phyloP scores from a whole-genome alignment of 2,888 invertebrate genomes.

The Eurois occulta region DNA sequence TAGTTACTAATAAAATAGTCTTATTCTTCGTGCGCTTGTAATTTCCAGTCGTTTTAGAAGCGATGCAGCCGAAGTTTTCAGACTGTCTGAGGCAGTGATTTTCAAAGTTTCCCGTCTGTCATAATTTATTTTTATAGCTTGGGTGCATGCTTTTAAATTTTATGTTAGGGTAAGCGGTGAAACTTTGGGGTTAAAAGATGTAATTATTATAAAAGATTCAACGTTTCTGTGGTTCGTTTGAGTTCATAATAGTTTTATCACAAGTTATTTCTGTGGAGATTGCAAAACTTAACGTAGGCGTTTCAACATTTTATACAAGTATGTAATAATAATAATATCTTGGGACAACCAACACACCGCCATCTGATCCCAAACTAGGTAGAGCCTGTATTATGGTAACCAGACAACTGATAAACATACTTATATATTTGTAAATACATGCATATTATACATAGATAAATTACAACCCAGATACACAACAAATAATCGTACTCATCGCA shows the following conservation, averaged over 20 bases:
- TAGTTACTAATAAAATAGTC: conserved; percentile 49
- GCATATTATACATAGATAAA: too few species aligned
- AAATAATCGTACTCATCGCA: too few species aligned
- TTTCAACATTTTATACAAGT: too few species aligned
- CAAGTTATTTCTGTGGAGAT: background rate
- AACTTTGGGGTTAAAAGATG: conserved; percentile 28
- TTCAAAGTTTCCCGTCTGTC: conserved; percentile 46
- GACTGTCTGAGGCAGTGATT: conserved; percentile 53
- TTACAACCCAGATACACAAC: too few species aligned
- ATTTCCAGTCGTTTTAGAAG: conserved; percentile 30
- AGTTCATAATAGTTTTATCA: background rate
- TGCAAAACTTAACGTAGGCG: too few species aligned
- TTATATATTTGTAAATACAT: too few species aligned
- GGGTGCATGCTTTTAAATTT: conserved; percentile 36
- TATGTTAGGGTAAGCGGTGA: conserved; percentile 5
- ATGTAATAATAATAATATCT: too few species aligned
- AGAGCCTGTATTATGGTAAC: too few species aligned
- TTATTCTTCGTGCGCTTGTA: conserved; percentile 35
- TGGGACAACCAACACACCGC: too few species aligned
- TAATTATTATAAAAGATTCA: background rate
- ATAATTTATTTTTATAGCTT: conserved; percentile 57
- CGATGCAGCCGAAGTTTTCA: conserved; percentile 46
- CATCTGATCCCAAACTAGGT: too few species aligned
- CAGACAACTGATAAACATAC: too few species aligned
- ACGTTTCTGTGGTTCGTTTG: background rate